Evolutionary conservation across 2,888 invertebrate genomes (phyloP), one percentile per base, ranked within the genome.

Genomic region (Cryptosula pallasiana): DNA sequence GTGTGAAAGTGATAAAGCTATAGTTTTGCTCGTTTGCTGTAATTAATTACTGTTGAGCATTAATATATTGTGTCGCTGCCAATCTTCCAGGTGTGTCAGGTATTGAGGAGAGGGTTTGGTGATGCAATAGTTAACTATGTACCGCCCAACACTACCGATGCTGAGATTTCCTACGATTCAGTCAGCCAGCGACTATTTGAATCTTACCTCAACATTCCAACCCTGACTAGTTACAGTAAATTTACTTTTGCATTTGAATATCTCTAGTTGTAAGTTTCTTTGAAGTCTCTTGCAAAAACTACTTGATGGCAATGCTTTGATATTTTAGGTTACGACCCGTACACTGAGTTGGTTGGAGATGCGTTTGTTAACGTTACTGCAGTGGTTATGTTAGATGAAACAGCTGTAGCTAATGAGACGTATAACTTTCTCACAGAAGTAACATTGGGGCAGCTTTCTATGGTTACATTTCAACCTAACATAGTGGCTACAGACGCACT

Each of bases 91-190:
- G 45, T 45, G 45, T 45, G 45, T 20, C 5, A 45, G 20, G 45
- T 45, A 45, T 20, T 45, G 20, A 5, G 45, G 20, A 20, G 20
- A 45, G 45, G 45, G 45, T 45, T 63, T 13, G 63, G 63, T 16
- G 5, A 25, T 32, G 63, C 29, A 16, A 27, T 63, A 13, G 63
- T 63, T 5, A 3, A 63, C 29, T 63, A 63, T 32, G 13, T 25
- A 9, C 63, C 63, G 16, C 63, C 63, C 2, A 63, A 63, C 25
- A 25, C 20, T 32, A 63, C 63, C 32, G 63, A 63, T 63, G 63
- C 32, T 32, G 25, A 32, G n/a, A 9, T 25, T 3, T 20, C 9
- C 27, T 63, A 63, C 32, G 32, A 63, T 27, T 3, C 27, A 25
- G 32, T 2, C 9, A 32, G 29, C n/a, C 20, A 13, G 32, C 25